Evolutionary conservation across 2,113 vertebrate species (phyloP).

Genomic region (Bubo blakistoni): DNA sequence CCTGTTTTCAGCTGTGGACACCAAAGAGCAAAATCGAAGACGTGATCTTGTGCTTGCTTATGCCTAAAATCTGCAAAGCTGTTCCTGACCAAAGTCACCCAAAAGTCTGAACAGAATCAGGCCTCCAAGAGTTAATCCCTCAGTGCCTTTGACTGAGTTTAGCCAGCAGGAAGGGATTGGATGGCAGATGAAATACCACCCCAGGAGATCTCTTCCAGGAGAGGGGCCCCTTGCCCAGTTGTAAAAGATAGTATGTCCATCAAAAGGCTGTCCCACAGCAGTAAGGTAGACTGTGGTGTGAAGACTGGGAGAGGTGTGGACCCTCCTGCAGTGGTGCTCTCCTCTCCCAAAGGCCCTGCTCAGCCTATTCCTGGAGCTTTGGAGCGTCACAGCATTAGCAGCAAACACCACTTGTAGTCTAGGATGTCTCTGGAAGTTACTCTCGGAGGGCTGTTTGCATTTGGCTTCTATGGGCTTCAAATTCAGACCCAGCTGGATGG

Average conservation of each 20-base stretch:
- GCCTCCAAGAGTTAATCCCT: neutral
- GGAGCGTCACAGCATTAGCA: neutral
- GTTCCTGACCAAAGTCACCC: neutral
- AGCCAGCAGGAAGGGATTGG: neutral
- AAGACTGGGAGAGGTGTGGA: neutral
- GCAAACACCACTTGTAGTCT: neutral
- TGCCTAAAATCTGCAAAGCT: neutral
- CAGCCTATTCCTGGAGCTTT: neutral
- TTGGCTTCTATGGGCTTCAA: neutral
- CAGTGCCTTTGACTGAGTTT: neutral
- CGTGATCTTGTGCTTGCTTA: neutral
- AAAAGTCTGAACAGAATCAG: neutral
- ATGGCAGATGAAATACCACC: constrained; percentile 7
- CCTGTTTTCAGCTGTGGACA: neutral
- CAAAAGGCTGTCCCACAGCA: neutral
- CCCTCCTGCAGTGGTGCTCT: neutral
- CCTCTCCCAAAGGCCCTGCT: neutral
- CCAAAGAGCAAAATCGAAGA: neutral
- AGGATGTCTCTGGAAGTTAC: neutral
- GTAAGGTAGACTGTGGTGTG: accelerated
- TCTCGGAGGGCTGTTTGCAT: neutral
- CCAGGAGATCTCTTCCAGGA: constrained; percentile 2
- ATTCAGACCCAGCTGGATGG: neutral
- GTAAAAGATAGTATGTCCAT: neutral
- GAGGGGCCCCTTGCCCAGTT: neutral